Evolutionary conservation across 2,888 invertebrate genomes (phyloP).

Genomic region (Hypena proboscidalis): DNA sequence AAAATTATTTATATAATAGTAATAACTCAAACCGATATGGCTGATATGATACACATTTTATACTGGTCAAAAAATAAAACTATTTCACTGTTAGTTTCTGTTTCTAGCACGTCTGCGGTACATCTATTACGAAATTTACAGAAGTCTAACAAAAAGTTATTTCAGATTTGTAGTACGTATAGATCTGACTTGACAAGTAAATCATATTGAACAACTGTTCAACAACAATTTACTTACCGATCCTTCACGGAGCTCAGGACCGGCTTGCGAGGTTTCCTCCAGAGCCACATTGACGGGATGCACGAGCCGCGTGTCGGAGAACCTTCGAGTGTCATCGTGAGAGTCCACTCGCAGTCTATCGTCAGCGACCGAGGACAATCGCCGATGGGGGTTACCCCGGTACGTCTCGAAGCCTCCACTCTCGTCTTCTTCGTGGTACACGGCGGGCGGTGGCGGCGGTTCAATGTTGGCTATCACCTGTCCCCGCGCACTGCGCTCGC

Average conservation of each 20-base stretch:
- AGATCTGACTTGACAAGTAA: too few species aligned
- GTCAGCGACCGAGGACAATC: constrained; percentile 58
- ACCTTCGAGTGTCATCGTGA: constrained; percentile 39
- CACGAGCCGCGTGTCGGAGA: constrained; percentile 54
- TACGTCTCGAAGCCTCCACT: constrained; percentile 82
- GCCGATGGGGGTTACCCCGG: constrained; percentile 72
- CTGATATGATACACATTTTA: too few species aligned
- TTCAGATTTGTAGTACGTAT: too few species aligned
- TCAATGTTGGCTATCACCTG: constrained; percentile 87
- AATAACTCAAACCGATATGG: too few species aligned
- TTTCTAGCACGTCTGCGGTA: too few species aligned
- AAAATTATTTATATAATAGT: too few species aligned
- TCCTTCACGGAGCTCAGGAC: constrained; percentile 25
- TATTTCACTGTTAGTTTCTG: too few species aligned
- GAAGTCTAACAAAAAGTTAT: too few species aligned
- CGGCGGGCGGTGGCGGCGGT: constrained; percentile 69
- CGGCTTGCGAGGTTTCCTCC: constrained; percentile 53
- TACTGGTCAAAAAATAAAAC: too few species aligned
- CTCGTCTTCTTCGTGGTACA: constrained; percentile 80
- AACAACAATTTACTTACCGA: too few species aligned
- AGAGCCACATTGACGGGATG: constrained; percentile 26
- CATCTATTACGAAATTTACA: too few species aligned
- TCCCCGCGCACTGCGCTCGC: constrained; percentile 84
- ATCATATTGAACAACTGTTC: too few species aligned
- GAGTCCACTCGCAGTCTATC: constrained; percentile 38